These are phyloP conservation scores for Cyprinodon tularosa DNA, from an alignment of 2,113 vertebrate genomes.

Conservation along the genomic window DNA sequence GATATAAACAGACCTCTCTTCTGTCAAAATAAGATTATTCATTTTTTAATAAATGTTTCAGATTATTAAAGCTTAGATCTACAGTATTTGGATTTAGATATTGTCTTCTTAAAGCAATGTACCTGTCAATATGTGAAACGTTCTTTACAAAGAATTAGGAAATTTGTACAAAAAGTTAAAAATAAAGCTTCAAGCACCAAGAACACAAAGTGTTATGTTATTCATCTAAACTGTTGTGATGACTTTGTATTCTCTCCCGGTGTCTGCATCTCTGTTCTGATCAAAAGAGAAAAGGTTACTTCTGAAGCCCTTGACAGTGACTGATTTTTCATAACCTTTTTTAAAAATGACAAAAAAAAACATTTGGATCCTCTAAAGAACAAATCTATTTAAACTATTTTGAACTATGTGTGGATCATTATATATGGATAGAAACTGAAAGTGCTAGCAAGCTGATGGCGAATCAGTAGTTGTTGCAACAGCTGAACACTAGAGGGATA, in stretches of 20 bases:
- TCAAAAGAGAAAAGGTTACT: background rate
- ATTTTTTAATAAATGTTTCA: conserved; percentile 14
- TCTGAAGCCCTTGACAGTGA: background rate
- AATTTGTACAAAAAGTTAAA: background rate
- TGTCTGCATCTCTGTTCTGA: background rate
- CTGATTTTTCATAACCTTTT: background rate
- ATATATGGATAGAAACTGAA: background rate
- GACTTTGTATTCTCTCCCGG: background rate
- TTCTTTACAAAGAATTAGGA: background rate
- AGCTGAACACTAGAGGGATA: background rate
- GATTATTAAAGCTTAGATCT: background rate
- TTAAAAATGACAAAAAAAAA: no score
- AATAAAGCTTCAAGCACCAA: conserved; percentile 8
- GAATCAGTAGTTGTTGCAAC: background rate
- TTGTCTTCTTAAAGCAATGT: background rate
- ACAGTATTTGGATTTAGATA: background rate
- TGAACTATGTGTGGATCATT: background rate
- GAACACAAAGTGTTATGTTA: background rate
- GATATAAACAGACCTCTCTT: background rate
- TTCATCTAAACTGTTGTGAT: background rate
- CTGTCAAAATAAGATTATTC: background rate
- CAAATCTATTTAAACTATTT: background rate
- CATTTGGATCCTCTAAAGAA: background rate
- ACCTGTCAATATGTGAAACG: conserved; percentile 12
- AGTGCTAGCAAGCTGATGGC: background rate